phyloP scores from a whole-genome alignment of 1,140 invertebrate genomes.

The Plectrocnemia conspersa region DNA sequence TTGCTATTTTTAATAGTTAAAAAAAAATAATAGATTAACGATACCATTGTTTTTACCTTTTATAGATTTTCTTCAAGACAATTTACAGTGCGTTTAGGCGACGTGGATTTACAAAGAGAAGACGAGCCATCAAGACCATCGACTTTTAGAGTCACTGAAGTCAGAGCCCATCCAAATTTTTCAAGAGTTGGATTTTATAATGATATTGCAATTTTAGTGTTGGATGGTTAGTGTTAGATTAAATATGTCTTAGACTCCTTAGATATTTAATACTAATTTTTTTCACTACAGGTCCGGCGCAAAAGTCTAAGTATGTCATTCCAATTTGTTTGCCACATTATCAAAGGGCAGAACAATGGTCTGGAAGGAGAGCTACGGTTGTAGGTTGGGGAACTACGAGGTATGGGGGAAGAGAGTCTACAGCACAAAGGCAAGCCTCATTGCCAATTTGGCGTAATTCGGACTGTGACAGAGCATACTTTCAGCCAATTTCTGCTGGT shows the following conservation, averaged over 20 bases:
- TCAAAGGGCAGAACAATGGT: constrained; percentile 34
- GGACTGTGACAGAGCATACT: constrained; percentile 85
- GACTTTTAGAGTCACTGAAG: constrained; percentile 69
- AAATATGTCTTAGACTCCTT: background rate
- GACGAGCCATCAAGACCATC: constrained; percentile 76
- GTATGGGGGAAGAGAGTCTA: constrained; percentile 80
- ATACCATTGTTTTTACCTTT: no score
- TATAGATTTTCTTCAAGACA: constrained; percentile 76
- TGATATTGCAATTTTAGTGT: constrained; percentile 79
- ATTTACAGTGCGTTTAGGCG: constrained; percentile 83
- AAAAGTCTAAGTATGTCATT: constrained; percentile 76
- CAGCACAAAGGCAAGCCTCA: constrained; percentile 73
- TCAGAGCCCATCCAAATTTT: constrained; percentile 76
- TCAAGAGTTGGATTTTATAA: constrained; percentile 85
- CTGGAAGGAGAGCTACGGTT: constrained; percentile 62
- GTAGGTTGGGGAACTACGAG: constrained; percentile 90
- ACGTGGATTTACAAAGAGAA: constrained; percentile 77
- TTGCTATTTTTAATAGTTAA: no score
- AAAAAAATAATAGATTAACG: no score
- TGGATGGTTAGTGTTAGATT: constrained; percentile 47
- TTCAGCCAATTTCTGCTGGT: constrained; percentile 85
- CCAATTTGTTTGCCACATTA: constrained; percentile 77
- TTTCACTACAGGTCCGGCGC: constrained; percentile 57
- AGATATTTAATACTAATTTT: background rate
- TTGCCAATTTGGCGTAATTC: constrained; percentile 88